Evolutionary conservation across 2,888 invertebrate genomes (phyloP).

Genomic region (Xiphydria camelus): DNA sequence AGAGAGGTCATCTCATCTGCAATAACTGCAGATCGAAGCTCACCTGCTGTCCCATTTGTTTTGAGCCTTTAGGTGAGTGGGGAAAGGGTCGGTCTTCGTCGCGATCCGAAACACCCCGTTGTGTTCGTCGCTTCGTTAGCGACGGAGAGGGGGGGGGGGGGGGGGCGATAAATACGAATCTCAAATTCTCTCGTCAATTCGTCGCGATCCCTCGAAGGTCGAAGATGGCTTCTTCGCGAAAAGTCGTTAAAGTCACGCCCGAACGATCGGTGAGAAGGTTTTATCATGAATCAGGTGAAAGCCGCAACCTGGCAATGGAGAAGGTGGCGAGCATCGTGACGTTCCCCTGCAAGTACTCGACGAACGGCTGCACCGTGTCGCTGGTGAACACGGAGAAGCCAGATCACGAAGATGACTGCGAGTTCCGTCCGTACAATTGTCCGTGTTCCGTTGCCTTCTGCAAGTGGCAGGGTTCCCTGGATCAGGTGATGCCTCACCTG

Average conservation of each 20-base stretch:
- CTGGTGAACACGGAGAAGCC: conserved; percentile 96
- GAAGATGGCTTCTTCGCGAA: too few species aligned
- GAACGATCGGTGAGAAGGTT: too few species aligned
- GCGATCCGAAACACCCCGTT: too few species aligned
- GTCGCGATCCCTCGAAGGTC: too few species aligned
- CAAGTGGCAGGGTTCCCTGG: conserved; percentile 98
- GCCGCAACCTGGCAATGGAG: conserved; percentile 98
- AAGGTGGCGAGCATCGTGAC: conserved; percentile 98
- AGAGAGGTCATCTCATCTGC: conserved; percentile 98
- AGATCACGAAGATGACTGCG: conserved; percentile 98
- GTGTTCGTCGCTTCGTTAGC: too few species aligned
- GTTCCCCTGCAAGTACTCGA: conserved; percentile 98
- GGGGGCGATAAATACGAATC: too few species aligned
- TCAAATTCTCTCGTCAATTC: too few species aligned
- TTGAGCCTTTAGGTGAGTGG: conserved; percentile 88
- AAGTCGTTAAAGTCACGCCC: too few species aligned
- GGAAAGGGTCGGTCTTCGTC: too few species aligned
- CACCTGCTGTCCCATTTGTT: conserved; percentile 96
- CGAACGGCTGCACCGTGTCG: conserved; percentile 91
- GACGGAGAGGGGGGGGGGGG: too few species aligned
- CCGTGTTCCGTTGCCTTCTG: conserved; percentile 99
- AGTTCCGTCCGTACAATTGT: conserved; percentile 97
- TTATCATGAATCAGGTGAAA: conserved; percentile 82
- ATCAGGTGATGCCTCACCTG: conserved; percentile 98
- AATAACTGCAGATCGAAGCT: conserved; percentile 96